phyloP scores from a whole-genome alignment of 2,888 invertebrate genomes.

The Priocnemis perturbator region DNA sequence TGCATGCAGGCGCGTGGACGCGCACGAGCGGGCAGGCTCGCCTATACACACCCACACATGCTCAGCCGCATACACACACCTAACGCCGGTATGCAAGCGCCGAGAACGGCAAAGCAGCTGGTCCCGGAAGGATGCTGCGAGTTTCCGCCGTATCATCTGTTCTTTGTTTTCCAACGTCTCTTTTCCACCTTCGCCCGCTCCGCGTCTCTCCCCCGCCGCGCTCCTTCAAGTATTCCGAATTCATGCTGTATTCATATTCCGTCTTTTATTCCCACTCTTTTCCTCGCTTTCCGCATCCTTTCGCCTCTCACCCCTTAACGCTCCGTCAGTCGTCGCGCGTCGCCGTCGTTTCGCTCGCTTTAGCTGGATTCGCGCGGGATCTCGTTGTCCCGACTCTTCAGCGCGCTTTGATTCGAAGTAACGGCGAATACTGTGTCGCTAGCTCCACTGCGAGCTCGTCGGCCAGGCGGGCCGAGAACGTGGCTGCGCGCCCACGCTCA shows the following conservation, averaged over 20 bases:
- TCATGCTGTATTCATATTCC: not conserved
- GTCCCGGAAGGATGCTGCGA: not conserved
- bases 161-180: not conserved
- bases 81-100: not conserved
- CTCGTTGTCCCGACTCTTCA: not conserved
- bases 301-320: not conserved
- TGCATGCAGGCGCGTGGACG: not conserved
- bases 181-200: not conserved
- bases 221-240: not conserved
- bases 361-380: too few species aligned
- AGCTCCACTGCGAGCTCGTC: not conserved
- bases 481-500: not conserved
- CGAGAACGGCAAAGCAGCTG: not conserved
- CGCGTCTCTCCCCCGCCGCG: not conserved
- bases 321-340: too few species aligned
- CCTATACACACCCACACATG: not conserved
- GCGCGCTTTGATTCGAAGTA: conserved; percentile 36
- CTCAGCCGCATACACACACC: too few species aligned
- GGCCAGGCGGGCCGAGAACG: too few species aligned
- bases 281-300: not conserved
- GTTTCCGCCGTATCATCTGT: too few species aligned
- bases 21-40: conserved; percentile 10
- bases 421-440: conserved; percentile 34
- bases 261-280: not conserved
- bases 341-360: too few species aligned